phyloP scores from a whole-genome alignment of 2,888 invertebrate genomes.

The Lypha dubia region DNA sequence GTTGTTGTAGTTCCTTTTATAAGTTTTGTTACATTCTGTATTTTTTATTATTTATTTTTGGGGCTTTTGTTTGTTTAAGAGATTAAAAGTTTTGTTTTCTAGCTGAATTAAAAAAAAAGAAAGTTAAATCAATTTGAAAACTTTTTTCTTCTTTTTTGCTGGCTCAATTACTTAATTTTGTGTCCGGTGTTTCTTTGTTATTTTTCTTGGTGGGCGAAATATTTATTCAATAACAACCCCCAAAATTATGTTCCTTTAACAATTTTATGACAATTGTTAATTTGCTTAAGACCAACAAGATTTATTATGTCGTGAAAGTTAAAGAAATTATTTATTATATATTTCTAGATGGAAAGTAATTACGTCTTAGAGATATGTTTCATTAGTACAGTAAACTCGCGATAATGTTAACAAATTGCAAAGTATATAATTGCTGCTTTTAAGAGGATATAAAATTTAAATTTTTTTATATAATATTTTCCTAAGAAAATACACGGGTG shows the following conservation, averaged over 20 bases:
- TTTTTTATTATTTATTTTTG: constrained; percentile 8
- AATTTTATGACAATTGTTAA: constrained; percentile 36
- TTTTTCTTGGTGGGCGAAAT: neutral
- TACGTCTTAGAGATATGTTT: constrained; percentile 16
- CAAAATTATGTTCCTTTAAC: neutral
- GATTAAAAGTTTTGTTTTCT: constrained; percentile 44
- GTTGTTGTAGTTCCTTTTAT: constrained; percentile 2
- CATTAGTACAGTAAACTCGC: neutral
- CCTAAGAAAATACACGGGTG: no score
- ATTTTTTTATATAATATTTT: no score
- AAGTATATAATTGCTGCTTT: no score
- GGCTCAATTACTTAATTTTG: constrained; percentile 45
- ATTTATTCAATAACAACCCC: constrained; percentile 14
- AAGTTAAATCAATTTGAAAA: no score
- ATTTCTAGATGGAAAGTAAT: neutral
- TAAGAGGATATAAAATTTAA: no score
- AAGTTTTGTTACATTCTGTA: constrained; percentile 20
- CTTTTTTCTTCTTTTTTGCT: neutral
- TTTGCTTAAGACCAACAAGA: constrained; percentile 29
- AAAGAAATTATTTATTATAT: constrained; percentile 4
- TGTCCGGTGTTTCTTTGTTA: neutral
- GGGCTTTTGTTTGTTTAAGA: constrained; percentile 45
- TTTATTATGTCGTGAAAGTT: constrained; percentile 32
- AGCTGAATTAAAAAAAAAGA: constrained; percentile 9
- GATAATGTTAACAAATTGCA: neutral